Conservation (phyloP, 2,797 vertebrate genomes). For the Cirrhinus molitorella region DNA sequence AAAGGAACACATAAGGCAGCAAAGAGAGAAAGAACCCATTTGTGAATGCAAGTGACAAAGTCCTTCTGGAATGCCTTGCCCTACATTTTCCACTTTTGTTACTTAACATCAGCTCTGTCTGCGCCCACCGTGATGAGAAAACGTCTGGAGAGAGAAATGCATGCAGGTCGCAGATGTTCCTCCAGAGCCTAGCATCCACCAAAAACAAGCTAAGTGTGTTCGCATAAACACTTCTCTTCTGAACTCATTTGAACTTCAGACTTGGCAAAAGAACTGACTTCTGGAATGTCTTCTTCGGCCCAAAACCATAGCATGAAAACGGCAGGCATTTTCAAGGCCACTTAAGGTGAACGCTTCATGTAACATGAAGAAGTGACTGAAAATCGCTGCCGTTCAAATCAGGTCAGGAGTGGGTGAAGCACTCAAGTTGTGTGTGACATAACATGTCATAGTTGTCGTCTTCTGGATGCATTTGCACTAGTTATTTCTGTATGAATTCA, state of each 20-base stretch:
- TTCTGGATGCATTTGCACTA: neutral
- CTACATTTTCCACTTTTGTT: constrained; percentile 36
- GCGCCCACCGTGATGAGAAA: neutral
- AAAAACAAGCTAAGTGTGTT: constrained; percentile 8
- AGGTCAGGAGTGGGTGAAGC: neutral
- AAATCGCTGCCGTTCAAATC: neutral
- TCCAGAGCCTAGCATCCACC: neutral
- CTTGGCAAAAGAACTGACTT: constrained; percentile 1
- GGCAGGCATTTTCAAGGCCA: neutral
- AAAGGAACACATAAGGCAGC: neutral
- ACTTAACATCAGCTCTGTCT: neutral
- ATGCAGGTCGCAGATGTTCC: neutral
- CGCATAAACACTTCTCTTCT: constrained; percentile 5
- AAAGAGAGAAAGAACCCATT: constrained; percentile 15
- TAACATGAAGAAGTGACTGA: neutral
- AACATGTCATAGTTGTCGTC: neutral
- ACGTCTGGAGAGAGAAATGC: neutral
- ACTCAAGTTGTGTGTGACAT: neutral
- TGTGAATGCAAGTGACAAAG: constrained; percentile 33
- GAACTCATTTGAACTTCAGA: neutral
- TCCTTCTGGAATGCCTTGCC: constrained; percentile 44
- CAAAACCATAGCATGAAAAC: neutral
- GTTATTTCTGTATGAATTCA: neutral
- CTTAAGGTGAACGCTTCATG: neutral
- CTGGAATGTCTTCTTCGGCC: neutral